Conservation (phyloP, 2,888 invertebrate species). For the Agrochola litura region DNA sequence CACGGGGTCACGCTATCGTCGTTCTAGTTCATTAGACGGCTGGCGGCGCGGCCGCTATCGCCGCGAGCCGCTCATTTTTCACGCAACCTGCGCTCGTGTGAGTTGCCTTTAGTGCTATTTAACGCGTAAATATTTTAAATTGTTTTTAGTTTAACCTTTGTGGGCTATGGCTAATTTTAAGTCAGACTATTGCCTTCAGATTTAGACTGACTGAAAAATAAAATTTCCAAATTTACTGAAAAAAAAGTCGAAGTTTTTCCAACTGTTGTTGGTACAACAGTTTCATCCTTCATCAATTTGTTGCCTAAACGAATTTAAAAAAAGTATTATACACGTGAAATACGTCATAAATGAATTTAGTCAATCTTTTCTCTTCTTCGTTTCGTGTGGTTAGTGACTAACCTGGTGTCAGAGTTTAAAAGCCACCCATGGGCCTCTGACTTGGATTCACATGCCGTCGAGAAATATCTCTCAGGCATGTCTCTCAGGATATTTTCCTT, state of each 20-base stretch:
- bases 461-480: too few relatives aligned
- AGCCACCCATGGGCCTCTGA: too few relatives aligned
- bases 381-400: too few relatives aligned
- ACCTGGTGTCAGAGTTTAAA: too few relatives aligned
- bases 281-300: neutral
- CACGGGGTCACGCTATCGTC: constrained; percentile 85
- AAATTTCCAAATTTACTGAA: too few relatives aligned
- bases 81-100: constrained; percentile 71
- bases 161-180: neutral
- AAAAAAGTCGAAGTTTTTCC: too few relatives aligned
- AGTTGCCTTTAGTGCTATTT: constrained; percentile 51
- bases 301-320: neutral
- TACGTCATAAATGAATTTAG: neutral
- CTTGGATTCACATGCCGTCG: too few relatives aligned
- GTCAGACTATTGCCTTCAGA: too few relatives aligned
- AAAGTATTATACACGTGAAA: neutral
- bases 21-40: constrained; percentile 88
- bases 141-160: constrained; percentile 23
- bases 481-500: too few relatives aligned
- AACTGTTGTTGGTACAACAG: too few relatives aligned
- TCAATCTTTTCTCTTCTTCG: neutral
- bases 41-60: constrained; percentile 80
- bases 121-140: constrained; percentile 58
- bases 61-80: constrained; percentile 85
- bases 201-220: too few relatives aligned